Percentiles rank a stretch among this genome's conserved stretches.
phyloP scores from a whole-genome alignment of 2,888 invertebrate genomes.

The Cryptophagus acutangulus region DNA sequence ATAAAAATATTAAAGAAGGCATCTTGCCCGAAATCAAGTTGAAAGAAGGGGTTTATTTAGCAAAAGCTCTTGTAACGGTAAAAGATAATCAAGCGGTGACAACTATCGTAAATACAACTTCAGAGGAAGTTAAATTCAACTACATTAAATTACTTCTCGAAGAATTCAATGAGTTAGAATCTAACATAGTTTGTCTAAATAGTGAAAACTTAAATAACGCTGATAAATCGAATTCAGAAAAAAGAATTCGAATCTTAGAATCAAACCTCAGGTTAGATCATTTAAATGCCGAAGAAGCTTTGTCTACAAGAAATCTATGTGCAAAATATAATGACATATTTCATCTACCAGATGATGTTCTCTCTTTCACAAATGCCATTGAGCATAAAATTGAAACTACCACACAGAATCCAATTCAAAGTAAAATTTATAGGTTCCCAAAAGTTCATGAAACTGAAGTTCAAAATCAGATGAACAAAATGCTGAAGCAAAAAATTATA shows the following conservation, averaged over 20 bases:
- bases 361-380: not conserved
- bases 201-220: not conserved
- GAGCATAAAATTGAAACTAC: slow-evolving; percentile 1
- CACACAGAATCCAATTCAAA: not conserved
- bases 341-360: not conserved
- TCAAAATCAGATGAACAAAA: slow-evolving; percentile 5
- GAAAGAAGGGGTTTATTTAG: slow-evolving; percentile 18
- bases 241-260: not conserved
- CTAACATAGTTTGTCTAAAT: not conserved
- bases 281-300: slow-evolving; percentile 8
- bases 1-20: slow-evolving; percentile 20
- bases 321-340: slow-evolving; percentile 4
- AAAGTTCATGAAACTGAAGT: slow-evolving; percentile 8
- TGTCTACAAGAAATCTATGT: not conserved
- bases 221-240: not conserved
- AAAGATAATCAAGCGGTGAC: slow-evolving; percentile 17
- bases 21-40: slow-evolving; percentile 21
- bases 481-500: slow-evolving; percentile 7
- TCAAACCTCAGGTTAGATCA: slow-evolving; percentile 13
- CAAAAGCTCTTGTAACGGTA: slow-evolving; percentile 14
- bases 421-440: slow-evolving; percentile 9
- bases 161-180: not conserved
- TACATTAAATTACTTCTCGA: not conserved
- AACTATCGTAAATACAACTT: slow-evolving; percentile 10
- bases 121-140: not conserved